phyloP scores from a whole-genome alignment of 2,113 vertebrate species.

The Pseudopodoces humilis region DNA sequence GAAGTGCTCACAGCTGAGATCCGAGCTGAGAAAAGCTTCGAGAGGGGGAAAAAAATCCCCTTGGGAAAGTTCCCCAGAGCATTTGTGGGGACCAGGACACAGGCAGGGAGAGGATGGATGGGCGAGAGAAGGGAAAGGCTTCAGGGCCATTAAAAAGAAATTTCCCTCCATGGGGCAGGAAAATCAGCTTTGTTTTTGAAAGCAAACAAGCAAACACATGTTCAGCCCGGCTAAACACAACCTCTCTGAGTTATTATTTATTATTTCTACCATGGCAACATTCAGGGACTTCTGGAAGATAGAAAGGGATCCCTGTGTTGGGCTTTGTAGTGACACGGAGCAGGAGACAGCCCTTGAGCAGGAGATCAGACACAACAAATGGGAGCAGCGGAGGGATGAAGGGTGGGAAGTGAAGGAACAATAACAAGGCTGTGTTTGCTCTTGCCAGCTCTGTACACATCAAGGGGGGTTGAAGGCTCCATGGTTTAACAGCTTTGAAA shows the following conservation, averaged over 20 bases:
- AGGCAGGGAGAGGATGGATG: not conserved
- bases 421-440: constrained; percentile 37
- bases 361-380: constrained; percentile 52
- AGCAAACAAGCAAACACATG: constrained; percentile 53
- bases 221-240: constrained; percentile 5
- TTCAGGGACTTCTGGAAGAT: not conserved
- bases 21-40: not conserved
- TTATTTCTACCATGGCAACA: constrained; percentile 45
- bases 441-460: constrained; percentile 55
- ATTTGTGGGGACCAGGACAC: not conserved
- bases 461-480: not conserved
- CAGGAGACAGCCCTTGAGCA: constrained; percentile 40
- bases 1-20: not conserved
- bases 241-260: constrained; percentile 31
- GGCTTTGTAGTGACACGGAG: constrained; percentile 2
- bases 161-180: not conserved
- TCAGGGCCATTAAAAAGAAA: not conserved
- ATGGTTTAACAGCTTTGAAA: constrained; percentile 38
- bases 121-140: not conserved
- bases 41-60: not conserved
- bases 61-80: accelerated
- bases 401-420: constrained; percentile 41
- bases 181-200: constrained; percentile 42
- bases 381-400: not conserved
- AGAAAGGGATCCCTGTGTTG: constrained; percentile 26